These are phyloP conservation scores for Cygnus atratus DNA, from an alignment of 2,113 vertebrate species.

Conservation along the genomic window DNA sequence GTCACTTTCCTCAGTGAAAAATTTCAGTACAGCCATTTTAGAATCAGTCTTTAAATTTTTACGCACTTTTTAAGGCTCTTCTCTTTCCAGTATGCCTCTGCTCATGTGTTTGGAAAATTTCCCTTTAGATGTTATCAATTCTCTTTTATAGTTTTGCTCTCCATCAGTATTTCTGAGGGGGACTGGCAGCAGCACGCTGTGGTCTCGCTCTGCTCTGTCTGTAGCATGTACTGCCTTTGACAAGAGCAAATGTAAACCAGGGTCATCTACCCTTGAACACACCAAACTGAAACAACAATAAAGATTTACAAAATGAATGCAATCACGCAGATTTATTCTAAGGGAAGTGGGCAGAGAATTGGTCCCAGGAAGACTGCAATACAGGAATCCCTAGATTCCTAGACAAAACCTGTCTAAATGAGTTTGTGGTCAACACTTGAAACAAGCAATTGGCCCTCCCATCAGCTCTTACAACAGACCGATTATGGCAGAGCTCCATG, in stretches of 20 bases:
- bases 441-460: constrained; percentile 18
- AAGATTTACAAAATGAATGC: neutral
- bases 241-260: neutral
- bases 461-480: neutral
- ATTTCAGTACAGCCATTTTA: neutral
- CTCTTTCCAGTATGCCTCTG: neutral
- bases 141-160: neutral
- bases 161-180: neutral
- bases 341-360: neutral
- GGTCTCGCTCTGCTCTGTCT: neutral
- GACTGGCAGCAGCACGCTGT: neutral
- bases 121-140: neutral
- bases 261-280: neutral
- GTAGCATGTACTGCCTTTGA: neutral
- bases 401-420: constrained; percentile 32
- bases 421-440: constrained; percentile 46
- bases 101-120: neutral
- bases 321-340: neutral
- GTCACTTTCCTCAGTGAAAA: neutral
- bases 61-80: neutral
- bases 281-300: neutral
- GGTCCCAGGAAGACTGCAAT: neutral
- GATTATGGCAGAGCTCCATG: neutral
- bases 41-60: neutral
- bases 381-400: constrained; percentile 16